A percentile compares a stretch with the other conserved stretches of the same genome.
These are phyloP conservation scores for Athripsodes cinereus DNA, from an alignment of 2,888 invertebrate species.

Conservation along the genomic window DNA sequence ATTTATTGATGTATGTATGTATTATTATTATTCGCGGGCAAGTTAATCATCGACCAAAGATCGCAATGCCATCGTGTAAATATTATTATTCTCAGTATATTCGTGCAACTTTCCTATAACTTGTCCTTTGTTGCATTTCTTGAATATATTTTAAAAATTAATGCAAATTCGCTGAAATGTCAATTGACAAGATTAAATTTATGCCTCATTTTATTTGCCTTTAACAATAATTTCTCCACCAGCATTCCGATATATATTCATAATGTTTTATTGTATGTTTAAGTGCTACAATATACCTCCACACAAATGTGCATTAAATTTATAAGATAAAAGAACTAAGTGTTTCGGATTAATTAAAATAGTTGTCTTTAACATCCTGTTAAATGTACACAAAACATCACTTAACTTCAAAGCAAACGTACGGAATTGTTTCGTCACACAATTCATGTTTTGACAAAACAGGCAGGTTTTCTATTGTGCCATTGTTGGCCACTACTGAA, in stretches of 20 bases:
- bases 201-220: background rate
- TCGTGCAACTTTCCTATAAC: background rate
- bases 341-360: too few relatives aligned
- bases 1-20: background rate
- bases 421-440: slow-evolving; percentile 1
- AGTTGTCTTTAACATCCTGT: too few relatives aligned
- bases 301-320: too few relatives aligned
- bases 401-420: background rate
- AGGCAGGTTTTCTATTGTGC: background rate
- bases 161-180: background rate
- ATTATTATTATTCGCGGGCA: background rate
- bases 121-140: background rate
- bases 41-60: background rate
- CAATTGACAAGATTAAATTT: background rate
- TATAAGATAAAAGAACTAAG: too few relatives aligned
- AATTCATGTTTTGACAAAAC: slow-evolving; percentile 3
- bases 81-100: background rate
- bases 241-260: too few relatives aligned
- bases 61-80: background rate
- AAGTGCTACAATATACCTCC: too few relatives aligned
- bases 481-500: slow-evolving; percentile 19
- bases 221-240: too few relatives aligned
- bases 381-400: background rate
- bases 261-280: too few relatives aligned
- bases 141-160: background rate